Evolutionary conservation across 2,797 vertebrate genomes (phyloP), one percentile per base, ranked within the genome.

Genomic region (Nyctibius grandis): DNA sequence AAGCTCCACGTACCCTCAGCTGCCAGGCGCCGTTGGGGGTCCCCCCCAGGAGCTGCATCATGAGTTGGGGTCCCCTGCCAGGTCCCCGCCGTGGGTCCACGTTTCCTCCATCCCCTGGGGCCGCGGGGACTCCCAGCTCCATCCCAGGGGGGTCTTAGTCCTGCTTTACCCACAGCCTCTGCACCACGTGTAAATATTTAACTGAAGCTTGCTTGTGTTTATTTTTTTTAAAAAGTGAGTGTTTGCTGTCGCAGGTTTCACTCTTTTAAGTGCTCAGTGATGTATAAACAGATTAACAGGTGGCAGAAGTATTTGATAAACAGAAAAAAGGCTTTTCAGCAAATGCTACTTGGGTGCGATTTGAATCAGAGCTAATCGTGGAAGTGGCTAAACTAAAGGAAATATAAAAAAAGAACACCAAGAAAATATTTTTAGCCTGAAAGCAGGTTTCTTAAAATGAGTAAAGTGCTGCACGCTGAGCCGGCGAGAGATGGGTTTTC

Each of bases 401-500:
- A 94, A 91, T 23, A 33, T 3, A 34, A 15, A 63, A 72, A 82
- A 53, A 70, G 38, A 80, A 4, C 61, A 23, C 23, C 51, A 73
- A 75, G 17, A 65, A 77, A 9, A 1, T 25, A 8, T 68, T 91
- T 86, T 33, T 72, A 90, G 85, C 73, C 79, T 23, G 15, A 40
- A 29, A 91, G 61, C 4, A 4, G 50, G 7, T 40, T 72, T 57
- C 54, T 63, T 38, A 23, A 53, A 17, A 40, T 18, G 60, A 85
- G 51, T 22, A 5, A 53, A 63, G 34, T 0, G 1, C 48, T 3
- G 2, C 3, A 25, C 3, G 0, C 19, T 0, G 14, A 36, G 42
- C 47, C 2, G 4, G 20, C 3, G 8, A 47, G 34, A 22, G 29
- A 14, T 4, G 4, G 0, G 4, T 54, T 79, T 61, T 20, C 51